Percentiles rank a stretch among this genome's conserved stretches.
These are phyloP conservation scores for Drosophila mayaguana DNA, from an alignment of 2,888 invertebrate species.

Conservation along the genomic window DNA sequence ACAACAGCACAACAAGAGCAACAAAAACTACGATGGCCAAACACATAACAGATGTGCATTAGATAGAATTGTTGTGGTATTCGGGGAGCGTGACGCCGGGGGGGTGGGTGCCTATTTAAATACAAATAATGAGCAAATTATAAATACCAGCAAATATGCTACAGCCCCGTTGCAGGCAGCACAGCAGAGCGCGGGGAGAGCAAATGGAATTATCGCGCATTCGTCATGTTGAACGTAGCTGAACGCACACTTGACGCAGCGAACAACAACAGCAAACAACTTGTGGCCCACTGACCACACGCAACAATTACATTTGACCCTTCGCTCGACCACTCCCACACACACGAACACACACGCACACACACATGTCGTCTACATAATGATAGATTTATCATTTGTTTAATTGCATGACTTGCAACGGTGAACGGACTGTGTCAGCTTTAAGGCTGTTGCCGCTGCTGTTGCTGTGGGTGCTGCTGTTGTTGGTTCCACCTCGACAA, in stretches of 20 bases:
- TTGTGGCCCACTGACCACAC: constrained; percentile 53
- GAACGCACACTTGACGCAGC: constrained; percentile 25
- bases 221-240: constrained; percentile 50
- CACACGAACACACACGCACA: not conserved
- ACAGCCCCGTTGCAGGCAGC: constrained; percentile 25
- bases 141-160: constrained; percentile 57
- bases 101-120: constrained; percentile 59
- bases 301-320: constrained; percentile 48
- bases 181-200: constrained; percentile 23
- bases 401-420: constrained; percentile 64
- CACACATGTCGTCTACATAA: constrained; percentile 15
- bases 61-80: constrained; percentile 31
- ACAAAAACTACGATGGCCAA: constrained; percentile 18
- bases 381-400: constrained; percentile 73
- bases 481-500: not conserved
- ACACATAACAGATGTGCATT: constrained; percentile 53
- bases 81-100: not conserved
- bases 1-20: constrained; percentile 29
- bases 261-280: constrained; percentile 23
- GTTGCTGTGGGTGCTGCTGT: not conserved
- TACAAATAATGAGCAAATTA: constrained; percentile 77
- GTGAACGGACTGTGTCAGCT: constrained; percentile 20
- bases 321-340: not conserved
- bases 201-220: constrained; percentile 61
- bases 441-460: constrained; percentile 18